Evolutionary conservation across 1,140 invertebrate species (phyloP).

Genomic region (Melanaphis sacchari): DNA sequence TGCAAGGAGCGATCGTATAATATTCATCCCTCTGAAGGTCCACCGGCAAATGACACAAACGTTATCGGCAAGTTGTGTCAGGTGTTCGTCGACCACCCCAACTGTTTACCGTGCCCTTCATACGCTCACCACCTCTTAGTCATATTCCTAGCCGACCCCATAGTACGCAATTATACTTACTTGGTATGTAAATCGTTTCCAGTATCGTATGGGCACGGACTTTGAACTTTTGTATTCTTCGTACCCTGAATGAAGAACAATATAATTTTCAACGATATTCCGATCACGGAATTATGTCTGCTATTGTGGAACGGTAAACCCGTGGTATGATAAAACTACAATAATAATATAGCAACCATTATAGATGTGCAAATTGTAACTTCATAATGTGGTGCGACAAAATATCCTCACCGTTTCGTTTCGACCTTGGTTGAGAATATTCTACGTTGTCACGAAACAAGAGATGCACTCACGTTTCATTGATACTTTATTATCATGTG

Average conservation of each 20-base stretch:
- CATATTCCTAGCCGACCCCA: background rate
- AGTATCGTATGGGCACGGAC: background rate
- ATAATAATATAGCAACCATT: background rate
- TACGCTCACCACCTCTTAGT: background rate
- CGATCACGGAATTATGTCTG: background rate
- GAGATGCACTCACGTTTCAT: background rate
- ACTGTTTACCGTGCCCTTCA: background rate
- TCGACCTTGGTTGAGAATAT: background rate
- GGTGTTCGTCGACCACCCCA: background rate
- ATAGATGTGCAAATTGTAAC: background rate
- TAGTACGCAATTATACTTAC: background rate
- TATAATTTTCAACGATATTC: background rate
- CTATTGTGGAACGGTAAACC: background rate
- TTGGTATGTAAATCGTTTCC: background rate
- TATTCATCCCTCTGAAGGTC: background rate
- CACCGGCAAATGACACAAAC: background rate
- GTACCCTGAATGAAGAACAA: background rate
- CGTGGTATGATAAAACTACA: background rate
- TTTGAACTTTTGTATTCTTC: background rate
- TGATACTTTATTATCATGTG: background rate
- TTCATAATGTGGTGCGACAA: background rate
- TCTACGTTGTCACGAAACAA: background rate
- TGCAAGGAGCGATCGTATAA: background rate
- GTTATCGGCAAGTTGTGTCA: background rate
- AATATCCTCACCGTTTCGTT: background rate